phyloP scores from a whole-genome alignment of 2,113 vertebrate genomes.

The Osmerus mordax region DNA sequence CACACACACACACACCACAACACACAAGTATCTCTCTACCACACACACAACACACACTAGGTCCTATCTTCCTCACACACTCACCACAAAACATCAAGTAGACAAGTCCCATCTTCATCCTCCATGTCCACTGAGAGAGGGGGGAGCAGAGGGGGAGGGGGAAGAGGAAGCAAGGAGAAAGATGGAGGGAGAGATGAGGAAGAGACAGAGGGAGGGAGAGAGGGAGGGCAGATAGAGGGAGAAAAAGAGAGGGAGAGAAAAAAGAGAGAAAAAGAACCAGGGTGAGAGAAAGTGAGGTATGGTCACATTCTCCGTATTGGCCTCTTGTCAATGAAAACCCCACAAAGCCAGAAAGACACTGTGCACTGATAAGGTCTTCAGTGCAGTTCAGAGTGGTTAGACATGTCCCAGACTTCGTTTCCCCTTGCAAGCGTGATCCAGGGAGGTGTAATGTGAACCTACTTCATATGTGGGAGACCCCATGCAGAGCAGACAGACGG shows the following conservation, averaged over 20 bases:
- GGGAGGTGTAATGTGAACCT: slow-evolving; percentile 24
- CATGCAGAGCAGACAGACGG: slow-evolving; percentile 69
- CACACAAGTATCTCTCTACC: too few species aligned
- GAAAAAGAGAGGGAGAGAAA: background rate
- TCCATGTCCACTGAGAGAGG: slow-evolving; percentile 74
- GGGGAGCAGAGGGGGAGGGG: background rate
- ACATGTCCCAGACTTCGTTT: too few species aligned
- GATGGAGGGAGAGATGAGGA: background rate
- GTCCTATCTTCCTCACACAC: slow-evolving; percentile 15
- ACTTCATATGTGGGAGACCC: slow-evolving; percentile 72
- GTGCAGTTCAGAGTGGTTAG: too few species aligned
- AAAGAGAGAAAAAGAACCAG: background rate
- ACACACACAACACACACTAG: too few species aligned
- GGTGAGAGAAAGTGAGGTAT: too few species aligned
- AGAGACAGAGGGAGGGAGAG: background rate
- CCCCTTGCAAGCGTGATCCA: too few species aligned
- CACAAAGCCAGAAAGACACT: too few species aligned
- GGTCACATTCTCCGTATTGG: too few species aligned
- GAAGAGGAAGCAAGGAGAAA: background rate
- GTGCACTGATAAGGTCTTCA: too few species aligned
- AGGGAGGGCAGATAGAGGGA: slow-evolving; percentile 1
- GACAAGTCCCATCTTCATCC: slow-evolving; percentile 82
- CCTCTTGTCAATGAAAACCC: too few species aligned
- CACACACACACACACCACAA: too few species aligned
- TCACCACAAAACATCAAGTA: slow-evolving; percentile 82